Evolutionary conservation across 2,888 invertebrate species (phyloP), one percentile per base, ranked within the genome.

Genomic region (Tridacna crocea): DNA sequence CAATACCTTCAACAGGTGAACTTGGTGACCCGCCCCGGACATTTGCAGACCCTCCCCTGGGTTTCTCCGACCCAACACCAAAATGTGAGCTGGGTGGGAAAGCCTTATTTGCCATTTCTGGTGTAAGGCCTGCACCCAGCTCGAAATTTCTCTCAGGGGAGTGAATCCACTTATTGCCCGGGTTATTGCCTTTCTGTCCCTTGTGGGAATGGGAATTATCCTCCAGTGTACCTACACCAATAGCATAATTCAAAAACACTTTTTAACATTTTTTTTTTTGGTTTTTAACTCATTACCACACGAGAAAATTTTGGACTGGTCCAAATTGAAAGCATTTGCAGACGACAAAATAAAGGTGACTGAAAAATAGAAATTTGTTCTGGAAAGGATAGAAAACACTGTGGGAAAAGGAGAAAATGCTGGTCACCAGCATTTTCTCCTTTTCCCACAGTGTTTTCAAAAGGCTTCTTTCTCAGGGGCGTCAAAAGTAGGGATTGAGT

Each of bases 91-190:
- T 61, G 8, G 22, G 48, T 12, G 70, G 70, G 19, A 70, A 70
- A 17, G 70, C 70, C 13, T 70, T 70, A 26, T 70, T 72, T 27
- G 19, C 58, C 55, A 48, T 66, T 48, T 83, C 77, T 47, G 77
- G 66, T 68, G 68, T 79, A n/a, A 70, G 51, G n/a, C 70, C 70
- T 11, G 78, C 72, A 61, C 65, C 68, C 22, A 86, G 70, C 77
- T 86, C 86, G 82, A 86, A 86, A 72, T 86, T 86, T 47, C 86
- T 61, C 77, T 86, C 86, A 61, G 86, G 86, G 77, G 82, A 81
- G 79, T 79, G 83, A 63, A 86, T 82, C 86, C 86, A 86, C 12
- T 46, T 83, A 77, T 86, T 86, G 19, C 81, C 82, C 15, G 79
- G 82, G 60, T 66, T 73, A 55, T 66, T 73, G 60, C 75, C 73